Percentiles rank a stretch among this genome's conserved stretches.
Conservation (phyloP, 37 sponge, comb jelly and placozoan genomes). For the Theonella swinhoei region DNA sequence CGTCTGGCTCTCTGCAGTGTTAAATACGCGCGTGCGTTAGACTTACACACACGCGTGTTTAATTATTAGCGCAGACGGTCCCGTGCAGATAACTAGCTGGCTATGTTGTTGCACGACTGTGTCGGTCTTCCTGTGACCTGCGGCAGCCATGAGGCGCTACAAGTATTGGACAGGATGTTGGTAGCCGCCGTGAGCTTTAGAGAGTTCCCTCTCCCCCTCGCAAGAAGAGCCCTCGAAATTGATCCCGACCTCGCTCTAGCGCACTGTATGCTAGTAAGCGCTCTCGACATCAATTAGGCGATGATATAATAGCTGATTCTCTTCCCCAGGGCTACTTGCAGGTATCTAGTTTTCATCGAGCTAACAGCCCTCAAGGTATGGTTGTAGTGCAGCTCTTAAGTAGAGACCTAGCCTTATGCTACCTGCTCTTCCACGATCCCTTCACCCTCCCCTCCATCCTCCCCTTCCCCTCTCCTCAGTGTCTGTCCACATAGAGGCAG, state of each 20-base stretch:
- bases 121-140: constrained; percentile 42
- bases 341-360: constrained; percentile 7
- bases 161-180: constrained; percentile 31
- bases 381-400: not conserved
- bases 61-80: not conserved
- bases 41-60: not conserved
- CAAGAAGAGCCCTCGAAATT: constrained; percentile 32
- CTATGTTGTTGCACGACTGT: constrained; percentile 1
- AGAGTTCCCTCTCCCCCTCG: constrained; percentile 8
- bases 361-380: constrained; percentile 38
- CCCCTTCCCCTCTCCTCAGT: constrained; percentile 4
- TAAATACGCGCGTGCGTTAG: too few relatives aligned
- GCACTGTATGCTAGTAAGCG: constrained; percentile 48
- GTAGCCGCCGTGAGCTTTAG: constrained; percentile 13
- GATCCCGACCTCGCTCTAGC: constrained; percentile 38
- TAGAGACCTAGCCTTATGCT: too few relatives aligned
- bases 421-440: too few relatives aligned
- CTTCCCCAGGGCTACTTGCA: constrained; percentile 21
- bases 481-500: constrained; percentile 32
- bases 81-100: not conserved
- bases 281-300: not conserved
- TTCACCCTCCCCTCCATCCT: too few relatives aligned
- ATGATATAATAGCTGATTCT: not conserved
- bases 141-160: constrained; percentile 31
- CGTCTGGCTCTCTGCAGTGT: not conserved